Evolutionary conservation across 2,113 vertebrate genomes (phyloP).

Genomic region (Plectropomus leopardus): DNA sequence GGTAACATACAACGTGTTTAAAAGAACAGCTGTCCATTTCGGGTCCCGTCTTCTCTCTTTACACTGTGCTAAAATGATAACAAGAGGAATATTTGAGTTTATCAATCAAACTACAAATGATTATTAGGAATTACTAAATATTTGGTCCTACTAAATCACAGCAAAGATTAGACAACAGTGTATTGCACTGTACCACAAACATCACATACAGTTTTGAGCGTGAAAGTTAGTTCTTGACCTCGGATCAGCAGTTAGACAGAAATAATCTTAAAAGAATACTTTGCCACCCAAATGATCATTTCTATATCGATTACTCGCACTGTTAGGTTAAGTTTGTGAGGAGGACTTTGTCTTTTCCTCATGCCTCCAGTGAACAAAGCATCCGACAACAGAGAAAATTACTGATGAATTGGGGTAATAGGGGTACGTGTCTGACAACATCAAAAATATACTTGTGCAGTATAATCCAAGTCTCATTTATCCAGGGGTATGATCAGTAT

Average conservation of each 20-base stretch:
- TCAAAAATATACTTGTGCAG: too few species aligned
- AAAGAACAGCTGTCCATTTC: neutral
- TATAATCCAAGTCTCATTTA: too few species aligned
- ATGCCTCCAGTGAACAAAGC: too few species aligned
- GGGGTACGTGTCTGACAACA: too few species aligned
- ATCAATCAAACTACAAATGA: neutral
- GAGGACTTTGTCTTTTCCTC: too few species aligned
- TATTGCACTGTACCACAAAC: conserved; percentile 53
- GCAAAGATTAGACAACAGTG: conserved; percentile 46
- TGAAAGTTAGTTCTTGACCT: neutral
- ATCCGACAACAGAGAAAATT: too few species aligned
- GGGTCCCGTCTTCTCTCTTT: neutral
- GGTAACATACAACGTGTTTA: conserved; percentile 10
- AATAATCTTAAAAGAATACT: neutral
- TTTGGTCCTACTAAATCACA: conserved; percentile 43
- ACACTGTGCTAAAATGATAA: neutral
- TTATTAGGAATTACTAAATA: conserved; percentile 7
- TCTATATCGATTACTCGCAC: too few species aligned
- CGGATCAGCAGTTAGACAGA: neutral
- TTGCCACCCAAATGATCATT: too few species aligned
- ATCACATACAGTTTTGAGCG: conserved; percentile 2
- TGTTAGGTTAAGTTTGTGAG: too few species aligned
- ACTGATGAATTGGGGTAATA: too few species aligned
- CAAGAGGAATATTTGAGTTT: neutral
- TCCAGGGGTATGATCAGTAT: too few species aligned